Evolutionary conservation across 2,113 vertebrate species (phyloP), one percentile per base, ranked within the genome.

Genomic region (Butorides virescens): DNA sequence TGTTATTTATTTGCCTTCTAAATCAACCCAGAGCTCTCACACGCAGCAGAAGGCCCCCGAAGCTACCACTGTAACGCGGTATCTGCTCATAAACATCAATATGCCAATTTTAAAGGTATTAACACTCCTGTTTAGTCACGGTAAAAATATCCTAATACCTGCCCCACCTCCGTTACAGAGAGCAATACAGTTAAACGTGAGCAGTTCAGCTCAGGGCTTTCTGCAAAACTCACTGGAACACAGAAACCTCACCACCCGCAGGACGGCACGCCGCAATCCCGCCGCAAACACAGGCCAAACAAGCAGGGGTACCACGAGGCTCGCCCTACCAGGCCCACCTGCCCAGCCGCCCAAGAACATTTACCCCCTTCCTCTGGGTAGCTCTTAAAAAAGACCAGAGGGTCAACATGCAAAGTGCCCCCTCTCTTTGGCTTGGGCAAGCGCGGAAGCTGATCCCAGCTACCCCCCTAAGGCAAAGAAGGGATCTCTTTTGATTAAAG

Each of bases 61-160:
- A 97, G 91, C 89, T 80, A 92, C 58, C 50, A 13, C 59, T 76
- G 63, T 86, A 90, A 93, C 29, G 71, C 1, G 18, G 4, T 91
- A 95, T 50, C 63, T 76, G 53, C 93, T 90, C 74, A 92, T 90
- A 96, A 93, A 97, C 1, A 8, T 75, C 93, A 93, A 87, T 90
- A 95, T 15, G 62, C 53, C 62, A 87, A 76, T 73, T 95, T 95
- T 62, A 93, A 91, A 95, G 77, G 89, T 76, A 82, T 95, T 92
- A 94, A 73, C 52, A 6, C 42, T 62, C 53, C 81, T 70, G 67
- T 88, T 91, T 76, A 89, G 76, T 89, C 84, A 93, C 7, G 15
- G 80, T 62, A 76, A 92, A 92, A 92, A 93, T 13, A 96, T 61
- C 49, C 65, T 61, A 89, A 70, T 78, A 75, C 68, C 83, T 56